These are phyloP conservation scores for Gryon sp. DNA, from an alignment of 1,140 invertebrate genomes.

Conservation along the genomic window DNA sequence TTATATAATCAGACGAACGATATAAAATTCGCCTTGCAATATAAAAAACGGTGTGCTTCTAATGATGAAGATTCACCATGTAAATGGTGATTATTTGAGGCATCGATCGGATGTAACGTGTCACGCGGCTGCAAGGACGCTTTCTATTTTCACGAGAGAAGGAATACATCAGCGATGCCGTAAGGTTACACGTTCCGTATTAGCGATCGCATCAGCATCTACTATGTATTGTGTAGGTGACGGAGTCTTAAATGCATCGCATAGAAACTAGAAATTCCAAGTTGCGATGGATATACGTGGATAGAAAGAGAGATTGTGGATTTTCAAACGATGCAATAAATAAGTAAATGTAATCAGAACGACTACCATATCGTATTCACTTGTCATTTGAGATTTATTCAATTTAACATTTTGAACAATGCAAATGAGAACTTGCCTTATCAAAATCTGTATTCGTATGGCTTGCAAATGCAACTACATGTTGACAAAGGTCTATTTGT, in stretches of 20 bases:
- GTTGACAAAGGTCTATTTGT: too few relatives aligned
- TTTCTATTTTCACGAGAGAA: constrained; percentile 62
- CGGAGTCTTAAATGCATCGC: constrained; percentile 46
- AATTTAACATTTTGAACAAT: constrained; percentile 28
- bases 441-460: constrained; percentile 20
- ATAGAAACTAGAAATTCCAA: constrained; percentile 57
- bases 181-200: constrained; percentile 63
- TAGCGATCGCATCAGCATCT: constrained; percentile 45
- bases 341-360: constrained; percentile 62
- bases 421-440: constrained; percentile 23
- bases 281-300: constrained; percentile 4
- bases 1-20: constrained; percentile 28
- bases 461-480: too few relatives aligned
- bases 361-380: constrained; percentile 51
- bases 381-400: constrained; percentile 54
- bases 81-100: constrained; percentile 47
- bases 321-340: constrained; percentile 59
- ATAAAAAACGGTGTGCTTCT: constrained; percentile 44
- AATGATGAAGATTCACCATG: constrained; percentile 27
- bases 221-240: constrained; percentile 58
- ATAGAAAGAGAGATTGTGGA: constrained; percentile 53
- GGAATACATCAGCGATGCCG: constrained; percentile 54
- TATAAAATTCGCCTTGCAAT: constrained; percentile 32
- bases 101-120: constrained; percentile 54
- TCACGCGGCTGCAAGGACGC: constrained; percentile 60